Conservation (phyloP, 2,888 invertebrate genomes). For the Fabriciana adippe region DNA sequence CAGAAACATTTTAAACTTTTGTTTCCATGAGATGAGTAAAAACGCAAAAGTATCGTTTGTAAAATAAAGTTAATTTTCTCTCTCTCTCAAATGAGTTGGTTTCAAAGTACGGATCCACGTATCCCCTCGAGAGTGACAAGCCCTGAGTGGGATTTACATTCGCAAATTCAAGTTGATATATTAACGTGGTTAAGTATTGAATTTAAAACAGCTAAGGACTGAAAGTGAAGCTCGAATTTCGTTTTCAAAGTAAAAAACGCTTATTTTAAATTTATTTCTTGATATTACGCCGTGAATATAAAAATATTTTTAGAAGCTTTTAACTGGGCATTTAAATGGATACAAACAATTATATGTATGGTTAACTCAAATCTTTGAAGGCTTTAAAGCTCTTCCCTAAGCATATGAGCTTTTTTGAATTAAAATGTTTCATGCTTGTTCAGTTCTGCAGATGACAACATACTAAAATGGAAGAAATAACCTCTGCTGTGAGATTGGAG, state of each 20-base stretch:
- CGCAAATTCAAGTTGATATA: conserved; percentile 17
- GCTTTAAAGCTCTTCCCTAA: too few relatives aligned
- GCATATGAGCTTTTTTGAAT: too few relatives aligned
- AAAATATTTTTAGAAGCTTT: too few relatives aligned
- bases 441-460: too few relatives aligned
- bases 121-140: conserved; percentile 14
- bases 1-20: not conserved
- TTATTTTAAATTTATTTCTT: too few relatives aligned
- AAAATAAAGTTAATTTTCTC: conserved; percentile 14
- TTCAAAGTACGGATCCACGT: conserved; percentile 19
- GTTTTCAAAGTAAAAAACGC: not conserved
- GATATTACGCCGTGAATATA: too few relatives aligned
- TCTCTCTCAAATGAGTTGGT: conserved; percentile 12
- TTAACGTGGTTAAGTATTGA: conserved; percentile 19
- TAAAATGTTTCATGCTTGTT: too few relatives aligned
- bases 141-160: conserved; percentile 17
- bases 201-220: conserved; percentile 12
- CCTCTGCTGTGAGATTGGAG: too few relatives aligned
- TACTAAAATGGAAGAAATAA: too few relatives aligned
- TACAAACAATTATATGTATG: too few relatives aligned
- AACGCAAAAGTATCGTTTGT: conserved; percentile 1
- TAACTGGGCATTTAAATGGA: too few relatives aligned
- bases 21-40: not conserved
- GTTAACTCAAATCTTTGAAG: too few relatives aligned
- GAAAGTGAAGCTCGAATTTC: not conserved